phyloP scores from a whole-genome alignment of 1,140 invertebrate species.

The Drosophila equinoxialis region DNA sequence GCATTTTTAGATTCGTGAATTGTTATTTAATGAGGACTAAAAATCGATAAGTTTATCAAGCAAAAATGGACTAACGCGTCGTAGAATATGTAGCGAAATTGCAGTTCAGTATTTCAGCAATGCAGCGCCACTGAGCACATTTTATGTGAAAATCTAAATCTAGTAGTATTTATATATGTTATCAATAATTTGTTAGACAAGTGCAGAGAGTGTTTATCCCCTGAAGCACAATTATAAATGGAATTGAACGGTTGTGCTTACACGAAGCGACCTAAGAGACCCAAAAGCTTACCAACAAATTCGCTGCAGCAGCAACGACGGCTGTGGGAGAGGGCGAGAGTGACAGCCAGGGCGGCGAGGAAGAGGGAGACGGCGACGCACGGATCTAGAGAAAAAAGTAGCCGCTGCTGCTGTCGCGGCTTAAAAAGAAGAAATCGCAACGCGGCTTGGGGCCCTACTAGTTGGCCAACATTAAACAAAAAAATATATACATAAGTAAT shows the following conservation, averaged over 20 bases:
- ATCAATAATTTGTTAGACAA: conserved; percentile 44
- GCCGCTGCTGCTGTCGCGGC: conserved; percentile 21
- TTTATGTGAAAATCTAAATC: conserved; percentile 6
- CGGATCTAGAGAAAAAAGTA: conserved; percentile 28
- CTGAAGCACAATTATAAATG: conserved; percentile 66
- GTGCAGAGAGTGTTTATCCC: conserved; percentile 60
- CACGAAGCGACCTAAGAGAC: conserved; percentile 59
- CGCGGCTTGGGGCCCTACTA: conserved; percentile 19
- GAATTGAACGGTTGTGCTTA: conserved; percentile 54
- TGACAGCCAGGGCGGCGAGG: conserved; percentile 27
- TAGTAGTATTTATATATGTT: conserved; percentile 8
- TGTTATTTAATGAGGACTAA: too few relatives aligned
- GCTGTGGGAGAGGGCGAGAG: conserved; percentile 20
- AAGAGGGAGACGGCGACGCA: conserved; percentile 36
- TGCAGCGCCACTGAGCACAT: conserved; percentile 13
- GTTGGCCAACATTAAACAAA: conserved; percentile 5
- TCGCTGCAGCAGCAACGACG: conserved; percentile 46
- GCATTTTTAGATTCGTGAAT: too few relatives aligned
- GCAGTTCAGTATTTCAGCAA: too few relatives aligned
- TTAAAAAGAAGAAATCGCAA: conserved; percentile 19
- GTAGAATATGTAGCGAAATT: neutral
- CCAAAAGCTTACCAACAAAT: conserved; percentile 58
- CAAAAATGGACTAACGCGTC: neutral
- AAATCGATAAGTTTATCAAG: too few relatives aligned
- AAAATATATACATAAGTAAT: neutral